These are phyloP conservation scores for Rhabdophis nuchalis DNA, from an alignment of 2,797 vertebrate species.

Conservation along the genomic window DNA sequence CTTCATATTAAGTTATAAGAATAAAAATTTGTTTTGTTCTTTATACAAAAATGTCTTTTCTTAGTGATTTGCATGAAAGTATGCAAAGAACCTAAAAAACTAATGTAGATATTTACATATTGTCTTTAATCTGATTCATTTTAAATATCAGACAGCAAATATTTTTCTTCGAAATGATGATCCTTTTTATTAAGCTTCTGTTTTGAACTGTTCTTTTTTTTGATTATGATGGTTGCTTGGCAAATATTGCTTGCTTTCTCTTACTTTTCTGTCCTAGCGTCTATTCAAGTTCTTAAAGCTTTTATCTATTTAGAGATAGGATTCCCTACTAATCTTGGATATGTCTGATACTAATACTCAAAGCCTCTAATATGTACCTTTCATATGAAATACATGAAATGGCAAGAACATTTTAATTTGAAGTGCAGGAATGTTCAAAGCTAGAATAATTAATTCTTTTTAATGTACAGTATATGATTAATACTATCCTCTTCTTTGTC, in stretches of 20 bases:
- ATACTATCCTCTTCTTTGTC: not conserved
- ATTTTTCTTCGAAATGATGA: not conserved
- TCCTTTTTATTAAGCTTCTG: constrained; percentile 13
- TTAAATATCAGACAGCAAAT: constrained; percentile 8
- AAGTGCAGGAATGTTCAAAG: not conserved
- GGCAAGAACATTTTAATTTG: constrained; percentile 23
- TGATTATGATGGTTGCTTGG: constrained; percentile 22
- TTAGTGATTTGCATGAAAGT: constrained; percentile 15
- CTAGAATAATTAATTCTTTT: constrained; percentile 3
- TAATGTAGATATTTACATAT: constrained; percentile 19
- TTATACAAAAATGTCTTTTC: not conserved
- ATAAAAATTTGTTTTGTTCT: constrained; percentile 22
- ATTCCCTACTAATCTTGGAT: not conserved
- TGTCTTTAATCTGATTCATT: constrained; percentile 33
- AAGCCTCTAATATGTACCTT: not conserved
- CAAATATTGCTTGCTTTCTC: not conserved
- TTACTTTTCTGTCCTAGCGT: not conserved
- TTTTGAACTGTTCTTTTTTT: constrained; percentile 47
- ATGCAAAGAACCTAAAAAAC: constrained; percentile 33
- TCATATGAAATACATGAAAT: constrained; percentile 21
- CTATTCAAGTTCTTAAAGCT: not conserved
- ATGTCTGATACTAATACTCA: constrained; percentile 15
- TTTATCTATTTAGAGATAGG: constrained; percentile 3
- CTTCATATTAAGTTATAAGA: not conserved
- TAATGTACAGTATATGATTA: not conserved